phyloP scores from a whole-genome alignment of 2,113 vertebrate genomes.

The Piaya cayana region DNA sequence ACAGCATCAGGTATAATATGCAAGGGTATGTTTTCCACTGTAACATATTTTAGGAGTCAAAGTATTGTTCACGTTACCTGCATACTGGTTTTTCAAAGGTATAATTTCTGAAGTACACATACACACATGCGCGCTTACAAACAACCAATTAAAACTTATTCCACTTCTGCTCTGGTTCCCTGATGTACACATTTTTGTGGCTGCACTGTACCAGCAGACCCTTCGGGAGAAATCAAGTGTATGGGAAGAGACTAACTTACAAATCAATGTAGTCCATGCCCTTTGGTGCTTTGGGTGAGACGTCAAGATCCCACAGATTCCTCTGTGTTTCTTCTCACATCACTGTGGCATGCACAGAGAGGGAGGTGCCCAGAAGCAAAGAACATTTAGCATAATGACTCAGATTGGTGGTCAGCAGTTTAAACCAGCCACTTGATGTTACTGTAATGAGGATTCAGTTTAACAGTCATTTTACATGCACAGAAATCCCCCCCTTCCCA shows the following conservation, averaged over 20 bases:
- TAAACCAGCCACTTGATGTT: constrained; percentile 66
- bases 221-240: neutral
- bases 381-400: constrained; percentile 59
- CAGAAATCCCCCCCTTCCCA: neutral
- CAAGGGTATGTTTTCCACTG: neutral
- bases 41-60: neutral
- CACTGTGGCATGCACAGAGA: constrained; percentile 37
- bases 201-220: neutral
- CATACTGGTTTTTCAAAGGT: neutral
- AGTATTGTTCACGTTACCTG: too few species aligned
- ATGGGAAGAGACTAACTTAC: neutral
- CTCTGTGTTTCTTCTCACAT: constrained; percentile 10
- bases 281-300: constrained; percentile 32
- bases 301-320: constrained; percentile 35
- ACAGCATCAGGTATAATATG: neutral
- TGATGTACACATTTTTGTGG: neutral
- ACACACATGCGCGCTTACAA: neutral
- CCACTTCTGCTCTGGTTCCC: neutral
- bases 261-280: neutral
- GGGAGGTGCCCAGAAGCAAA: constrained; percentile 64
- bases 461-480: constrained; percentile 23
- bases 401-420: constrained; percentile 51
- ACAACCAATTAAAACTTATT: neutral
- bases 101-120: accelerated
- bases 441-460: constrained; percentile 59